Percentiles rank a stretch among this genome's conserved stretches.
Evolutionary conservation across 2,113 vertebrate genomes (phyloP).

Genomic region (Brienomyrus brachyistius): DNA sequence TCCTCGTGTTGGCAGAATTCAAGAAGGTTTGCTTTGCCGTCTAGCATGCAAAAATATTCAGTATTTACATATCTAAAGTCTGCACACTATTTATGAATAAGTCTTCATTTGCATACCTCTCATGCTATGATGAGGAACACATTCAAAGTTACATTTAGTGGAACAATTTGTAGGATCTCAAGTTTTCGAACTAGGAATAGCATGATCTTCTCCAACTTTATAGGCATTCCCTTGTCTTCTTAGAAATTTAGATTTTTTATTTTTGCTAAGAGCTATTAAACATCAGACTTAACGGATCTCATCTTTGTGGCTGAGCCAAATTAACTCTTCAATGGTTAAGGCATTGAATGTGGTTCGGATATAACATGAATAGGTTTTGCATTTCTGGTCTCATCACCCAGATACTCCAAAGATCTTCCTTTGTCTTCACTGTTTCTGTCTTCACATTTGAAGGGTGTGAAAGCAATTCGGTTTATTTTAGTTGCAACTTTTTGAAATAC

Average conservation of each 20-base stretch:
- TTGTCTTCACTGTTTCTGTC: neutral
- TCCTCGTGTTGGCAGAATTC: neutral
- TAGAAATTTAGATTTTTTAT: neutral
- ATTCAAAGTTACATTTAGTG: neutral
- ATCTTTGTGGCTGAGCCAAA: neutral
- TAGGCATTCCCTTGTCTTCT: neutral
- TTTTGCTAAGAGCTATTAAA: neutral
- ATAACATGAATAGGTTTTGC: neutral
- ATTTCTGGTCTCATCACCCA: neutral
- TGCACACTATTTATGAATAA: neutral
- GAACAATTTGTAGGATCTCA: neutral
- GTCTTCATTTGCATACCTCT: conserved; percentile 1
- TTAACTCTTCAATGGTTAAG: neutral
- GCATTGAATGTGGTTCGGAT: neutral
- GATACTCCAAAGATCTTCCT: neutral
- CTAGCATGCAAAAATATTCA: neutral
- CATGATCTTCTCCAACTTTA: neutral
- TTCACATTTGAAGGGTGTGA: neutral
- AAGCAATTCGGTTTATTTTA: neutral
- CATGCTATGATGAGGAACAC: neutral
- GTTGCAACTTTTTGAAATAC: neutral
- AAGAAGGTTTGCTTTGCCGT: neutral
- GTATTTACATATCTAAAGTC: neutral
- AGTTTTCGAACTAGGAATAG: neutral
- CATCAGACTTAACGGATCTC: neutral